phyloP scores from a whole-genome alignment of 1,140 invertebrate species.

The Laupala kohalensis region DNA sequence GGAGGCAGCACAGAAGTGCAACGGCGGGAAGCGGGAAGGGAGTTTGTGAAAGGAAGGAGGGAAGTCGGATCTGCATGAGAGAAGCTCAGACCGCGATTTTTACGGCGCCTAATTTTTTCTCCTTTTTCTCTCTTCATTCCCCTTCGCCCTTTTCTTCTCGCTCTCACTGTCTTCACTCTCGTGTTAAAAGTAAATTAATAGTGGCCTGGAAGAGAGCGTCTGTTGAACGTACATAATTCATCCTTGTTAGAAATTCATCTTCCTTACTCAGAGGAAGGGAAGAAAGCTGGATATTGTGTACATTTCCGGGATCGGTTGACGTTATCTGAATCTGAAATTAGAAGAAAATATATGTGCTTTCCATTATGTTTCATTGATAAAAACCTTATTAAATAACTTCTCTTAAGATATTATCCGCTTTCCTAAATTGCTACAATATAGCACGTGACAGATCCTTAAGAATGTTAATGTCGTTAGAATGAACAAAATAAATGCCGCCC shows the following conservation, averaged over 20 bases:
- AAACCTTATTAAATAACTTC: too few relatives aligned
- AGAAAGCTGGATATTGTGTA: neutral
- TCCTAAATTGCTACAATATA: too few relatives aligned
- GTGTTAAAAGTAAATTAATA: neutral
- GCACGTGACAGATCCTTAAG: too few relatives aligned
- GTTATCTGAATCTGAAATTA: neutral
- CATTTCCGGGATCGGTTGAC: neutral
- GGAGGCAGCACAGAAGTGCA: neutral
- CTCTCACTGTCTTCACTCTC: neutral
- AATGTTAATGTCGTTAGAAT: too few relatives aligned
- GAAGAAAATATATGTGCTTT: neutral
- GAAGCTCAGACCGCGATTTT: conserved; percentile 25
- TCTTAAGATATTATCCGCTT: too few relatives aligned
- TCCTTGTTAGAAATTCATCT: neutral
- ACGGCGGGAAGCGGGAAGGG: conserved; percentile 1
- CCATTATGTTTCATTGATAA: too few relatives aligned
- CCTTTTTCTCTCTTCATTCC: conserved; percentile 16
- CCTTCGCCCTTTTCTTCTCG: conserved; percentile 7
- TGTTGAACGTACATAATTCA: neutral
- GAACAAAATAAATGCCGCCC: too few relatives aligned
- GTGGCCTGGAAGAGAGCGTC: neutral
- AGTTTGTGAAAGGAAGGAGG: conserved; percentile 9
- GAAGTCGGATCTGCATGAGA: conserved; percentile 16
- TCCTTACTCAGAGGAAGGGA: neutral
- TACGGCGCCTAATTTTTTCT: conserved; percentile 30